Evolutionary conservation across 2,113 vertebrate genomes (phyloP), one percentile per base, ranked within the genome.

Genomic region (Pseudorasbora parva): DNA sequence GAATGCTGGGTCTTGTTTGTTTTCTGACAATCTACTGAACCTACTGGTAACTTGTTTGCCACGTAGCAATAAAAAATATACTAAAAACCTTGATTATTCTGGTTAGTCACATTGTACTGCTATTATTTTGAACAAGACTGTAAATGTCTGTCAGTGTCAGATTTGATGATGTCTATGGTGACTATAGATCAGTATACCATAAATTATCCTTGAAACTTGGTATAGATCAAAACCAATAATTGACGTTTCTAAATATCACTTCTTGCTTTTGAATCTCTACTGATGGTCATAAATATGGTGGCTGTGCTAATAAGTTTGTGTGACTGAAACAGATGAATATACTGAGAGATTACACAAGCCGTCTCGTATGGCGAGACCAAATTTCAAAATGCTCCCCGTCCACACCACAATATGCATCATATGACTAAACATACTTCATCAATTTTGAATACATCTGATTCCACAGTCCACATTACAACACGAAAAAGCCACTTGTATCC

Each of bases 221-320:
- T 21, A n/a, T 37, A 41, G 33, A 68, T 69, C 66, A 69, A 41
- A 69, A 41, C 33, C 33, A 69, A 41, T 41, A 33, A 69, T 21
- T 69, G 66, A n/a, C 1, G 4, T 41, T 68, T 68, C 66, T 69
- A n/a, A 33, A 69, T 69, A 41, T 9, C 9, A 37, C 64, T 41
- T 68, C 9, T 69, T 69, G 66, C 8, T 21, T 69, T 69, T 69
- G 17, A 68, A 21, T 69, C 33, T 69, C 33, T 69, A 19, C 33
- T n/a, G 66, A 41, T 41, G 33, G 66, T 41, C 33, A 69, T 69
- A 69, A 69, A 69, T 41, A 69, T 69, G 21, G 9, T 69, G 33
- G 2, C 19, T 69, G 64, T 68, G 33, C 37, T 68, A 17, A 68
- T 41, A 41, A 41, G 37, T 30, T 68, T 8, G 41, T 2, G 9